phyloP scores from a whole-genome alignment of 2,888 invertebrate genomes.

The Zaprionus obscuricornis region DNA sequence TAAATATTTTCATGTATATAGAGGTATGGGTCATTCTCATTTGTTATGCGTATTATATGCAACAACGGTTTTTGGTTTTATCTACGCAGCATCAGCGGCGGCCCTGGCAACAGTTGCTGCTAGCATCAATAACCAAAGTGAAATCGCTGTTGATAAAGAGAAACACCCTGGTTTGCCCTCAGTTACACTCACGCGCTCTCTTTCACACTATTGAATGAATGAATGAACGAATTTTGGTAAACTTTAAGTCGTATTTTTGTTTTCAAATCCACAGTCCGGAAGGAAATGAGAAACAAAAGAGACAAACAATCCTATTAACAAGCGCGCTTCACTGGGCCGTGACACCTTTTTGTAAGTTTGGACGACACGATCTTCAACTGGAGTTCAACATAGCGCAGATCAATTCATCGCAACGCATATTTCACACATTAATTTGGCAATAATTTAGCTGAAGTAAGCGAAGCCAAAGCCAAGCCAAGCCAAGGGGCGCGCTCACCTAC shows the following conservation, averaged over 20 bases:
- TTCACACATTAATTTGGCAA: constrained; percentile 52
- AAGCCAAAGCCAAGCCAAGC: too few species aligned
- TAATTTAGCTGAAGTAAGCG: constrained; percentile 29
- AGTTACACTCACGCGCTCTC: constrained; percentile 3
- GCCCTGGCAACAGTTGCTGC: constrained; percentile 15
- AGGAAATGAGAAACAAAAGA: constrained; percentile 25
- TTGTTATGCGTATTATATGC: constrained; percentile 41
- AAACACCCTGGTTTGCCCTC: constrained; percentile 13
- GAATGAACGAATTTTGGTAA: constrained; percentile 13
- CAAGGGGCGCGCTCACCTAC: too few species aligned
- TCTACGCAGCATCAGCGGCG: constrained; percentile 30
- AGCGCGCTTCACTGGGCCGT: constrained; percentile 51
- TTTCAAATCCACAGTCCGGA: too few species aligned
- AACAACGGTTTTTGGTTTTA: constrained; percentile 10
- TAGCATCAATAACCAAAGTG: constrained; percentile 48
- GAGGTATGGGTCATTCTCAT: constrained; percentile 31
- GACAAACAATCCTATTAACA: constrained; percentile 12
- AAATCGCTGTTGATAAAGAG: constrained; percentile 71
- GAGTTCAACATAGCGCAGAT: not conserved
- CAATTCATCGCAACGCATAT: constrained; percentile 4
- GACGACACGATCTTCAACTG: constrained; percentile 22
- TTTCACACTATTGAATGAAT: constrained; percentile 31
- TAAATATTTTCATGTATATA: too few species aligned
- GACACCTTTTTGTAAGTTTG: constrained; percentile 40
- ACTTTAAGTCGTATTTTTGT: too few species aligned